phyloP scores from a whole-genome alignment of 2,888 invertebrate genomes.

The Trachelus tabidus region DNA sequence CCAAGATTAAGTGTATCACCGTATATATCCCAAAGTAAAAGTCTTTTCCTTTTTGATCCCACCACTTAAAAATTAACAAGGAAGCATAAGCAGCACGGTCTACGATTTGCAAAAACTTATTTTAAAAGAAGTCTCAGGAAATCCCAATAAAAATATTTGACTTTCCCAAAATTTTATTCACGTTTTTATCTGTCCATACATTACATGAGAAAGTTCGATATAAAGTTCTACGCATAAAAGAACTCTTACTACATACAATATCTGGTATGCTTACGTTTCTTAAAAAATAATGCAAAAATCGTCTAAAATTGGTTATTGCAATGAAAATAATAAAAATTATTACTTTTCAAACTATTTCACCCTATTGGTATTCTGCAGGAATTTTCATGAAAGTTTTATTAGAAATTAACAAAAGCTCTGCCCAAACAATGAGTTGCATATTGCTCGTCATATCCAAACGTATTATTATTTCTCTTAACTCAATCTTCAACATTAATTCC shows the following conservation, averaged over 20 bases:
- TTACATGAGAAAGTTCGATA: not conserved
- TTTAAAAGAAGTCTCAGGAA: not conserved
- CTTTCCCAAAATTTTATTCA: not conserved
- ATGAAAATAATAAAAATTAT: not conserved
- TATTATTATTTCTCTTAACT: not conserved
- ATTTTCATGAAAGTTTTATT: not conserved
- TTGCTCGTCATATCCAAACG: not conserved
- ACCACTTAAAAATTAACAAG: conserved; percentile 24
- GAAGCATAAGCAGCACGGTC: conserved; percentile 4
- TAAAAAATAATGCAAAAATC: not conserved
- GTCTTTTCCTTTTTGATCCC: conserved; percentile 32
- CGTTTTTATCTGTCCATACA: not conserved
- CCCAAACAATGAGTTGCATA: not conserved
- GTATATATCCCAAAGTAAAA: conserved; percentile 39
- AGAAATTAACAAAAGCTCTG: not conserved
- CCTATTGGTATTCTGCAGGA: not conserved
- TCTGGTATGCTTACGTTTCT: not conserved
- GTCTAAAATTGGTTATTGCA: not conserved
- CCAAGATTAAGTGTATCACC: conserved; percentile 40
- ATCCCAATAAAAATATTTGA: not conserved
- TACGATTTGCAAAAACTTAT: not conserved
- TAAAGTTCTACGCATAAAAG: not conserved
- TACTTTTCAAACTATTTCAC: conserved; percentile 3
- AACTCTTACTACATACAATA: not conserved
- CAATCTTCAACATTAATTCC: not conserved